Conservation (phyloP, 2,888 invertebrate species). For the Xestoiulus laeticollis region DNA sequence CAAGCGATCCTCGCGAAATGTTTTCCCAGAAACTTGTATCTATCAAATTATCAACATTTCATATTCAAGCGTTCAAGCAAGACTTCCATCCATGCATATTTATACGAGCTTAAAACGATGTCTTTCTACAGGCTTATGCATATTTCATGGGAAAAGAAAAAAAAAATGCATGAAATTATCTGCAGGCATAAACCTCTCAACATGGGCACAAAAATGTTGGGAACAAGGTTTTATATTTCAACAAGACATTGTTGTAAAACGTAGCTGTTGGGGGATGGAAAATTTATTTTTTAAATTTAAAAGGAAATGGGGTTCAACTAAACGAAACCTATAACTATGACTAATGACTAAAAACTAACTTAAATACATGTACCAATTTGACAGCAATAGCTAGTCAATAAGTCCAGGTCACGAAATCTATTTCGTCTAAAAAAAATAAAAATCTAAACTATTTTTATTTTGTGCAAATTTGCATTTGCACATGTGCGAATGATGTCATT, state of each 20-base stretch:
- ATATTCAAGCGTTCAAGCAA: neutral
- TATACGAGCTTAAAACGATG: neutral
- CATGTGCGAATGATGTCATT: no score
- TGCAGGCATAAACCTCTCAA: neutral
- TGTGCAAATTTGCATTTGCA: no score
- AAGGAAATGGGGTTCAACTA: no score
- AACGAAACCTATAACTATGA: no score
- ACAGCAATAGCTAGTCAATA: no score
- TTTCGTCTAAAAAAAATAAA: no score
- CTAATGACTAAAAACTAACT: no score
- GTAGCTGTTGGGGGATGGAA: neutral
- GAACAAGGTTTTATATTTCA: neutral
- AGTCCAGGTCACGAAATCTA: no score
- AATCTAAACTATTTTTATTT: no score
- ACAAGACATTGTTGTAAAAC: neutral
- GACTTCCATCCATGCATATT: constrained; percentile 23
- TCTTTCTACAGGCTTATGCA: neutral
- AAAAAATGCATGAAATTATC: neutral
- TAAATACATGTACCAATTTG: no score
- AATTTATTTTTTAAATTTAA: neutral
- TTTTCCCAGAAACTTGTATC: neutral
- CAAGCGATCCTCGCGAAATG: neutral
- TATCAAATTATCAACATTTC: constrained; percentile 37
- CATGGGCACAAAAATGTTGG: neutral
- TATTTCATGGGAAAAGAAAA: neutral